Conservation (phyloP, 2,797 vertebrate genomes). For the Odontamblyopus lacepedii region DNA sequence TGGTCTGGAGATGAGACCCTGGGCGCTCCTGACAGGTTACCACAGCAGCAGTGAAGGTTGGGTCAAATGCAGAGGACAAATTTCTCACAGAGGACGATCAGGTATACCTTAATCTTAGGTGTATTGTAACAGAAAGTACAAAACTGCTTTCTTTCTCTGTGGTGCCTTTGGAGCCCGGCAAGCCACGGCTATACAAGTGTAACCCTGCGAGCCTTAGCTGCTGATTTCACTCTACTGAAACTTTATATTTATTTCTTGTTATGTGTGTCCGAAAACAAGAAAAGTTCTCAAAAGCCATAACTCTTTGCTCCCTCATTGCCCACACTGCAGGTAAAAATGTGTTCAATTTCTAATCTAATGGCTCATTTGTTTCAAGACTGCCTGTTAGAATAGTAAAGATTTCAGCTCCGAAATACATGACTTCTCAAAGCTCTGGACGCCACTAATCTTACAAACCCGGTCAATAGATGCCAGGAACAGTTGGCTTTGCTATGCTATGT, state of each 20-base stretch:
- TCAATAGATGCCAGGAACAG: constrained; percentile 40
- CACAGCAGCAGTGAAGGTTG: no score
- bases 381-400: constrained; percentile 63
- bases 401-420: constrained; percentile 54
- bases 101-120: no score
- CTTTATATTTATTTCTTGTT: constrained; percentile 2
- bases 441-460: constrained; percentile 38
- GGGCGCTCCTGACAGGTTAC: no score
- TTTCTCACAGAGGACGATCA: no score
- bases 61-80: no score
- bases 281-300: constrained; percentile 24
- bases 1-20: no score
- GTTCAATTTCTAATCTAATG: constrained; percentile 63
- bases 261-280: neutral
- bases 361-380: constrained; percentile 60
- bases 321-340: constrained; percentile 49
- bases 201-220: neutral
- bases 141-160: neutral
- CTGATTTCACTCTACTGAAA: neutral
- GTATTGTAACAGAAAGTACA: no score
- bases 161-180: neutral
- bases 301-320: constrained; percentile 23
- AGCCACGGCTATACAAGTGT: neutral
- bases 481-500: constrained; percentile 32
- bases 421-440: constrained; percentile 51